Percentiles rank a stretch among this genome's conserved stretches.
Conservation (phyloP, 2,888 invertebrate genomes). For the Drosophila rubida region DNA sequence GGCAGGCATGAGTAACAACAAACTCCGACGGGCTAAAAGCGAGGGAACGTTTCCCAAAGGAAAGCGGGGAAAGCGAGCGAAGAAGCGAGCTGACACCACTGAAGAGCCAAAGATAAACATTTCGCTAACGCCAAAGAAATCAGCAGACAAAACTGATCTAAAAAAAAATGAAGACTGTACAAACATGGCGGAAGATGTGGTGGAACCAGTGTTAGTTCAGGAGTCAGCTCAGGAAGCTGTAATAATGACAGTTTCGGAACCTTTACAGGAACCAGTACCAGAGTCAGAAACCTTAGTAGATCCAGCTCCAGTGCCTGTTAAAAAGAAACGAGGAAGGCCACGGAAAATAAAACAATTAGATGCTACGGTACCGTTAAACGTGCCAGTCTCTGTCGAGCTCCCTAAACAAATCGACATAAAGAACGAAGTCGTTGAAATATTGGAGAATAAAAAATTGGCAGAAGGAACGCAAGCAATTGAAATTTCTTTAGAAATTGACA, state of each 20-base stretch:
- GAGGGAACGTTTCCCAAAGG: conserved; percentile 27
- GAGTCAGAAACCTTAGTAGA: background rate
- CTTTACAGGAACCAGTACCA: background rate
- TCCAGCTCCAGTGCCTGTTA: background rate
- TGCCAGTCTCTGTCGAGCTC: background rate
- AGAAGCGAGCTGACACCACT: conserved; percentile 30
- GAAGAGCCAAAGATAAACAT: conserved; percentile 23
- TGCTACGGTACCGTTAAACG: too few relatives aligned
- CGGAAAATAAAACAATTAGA: background rate
- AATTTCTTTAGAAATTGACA: background rate
- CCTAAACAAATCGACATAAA: background rate
- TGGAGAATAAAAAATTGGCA: background rate
- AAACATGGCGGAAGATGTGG: too few relatives aligned
- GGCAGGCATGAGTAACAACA: background rate
- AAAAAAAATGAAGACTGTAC: background rate
- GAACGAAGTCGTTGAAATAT: background rate
- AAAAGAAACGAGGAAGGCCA: conserved; percentile 10
- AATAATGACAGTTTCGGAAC: background rate
- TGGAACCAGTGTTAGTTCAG: background rate
- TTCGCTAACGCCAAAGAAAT: background rate
- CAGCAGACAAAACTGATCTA: background rate
- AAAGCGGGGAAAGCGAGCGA: background rate
- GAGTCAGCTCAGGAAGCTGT: background rate
- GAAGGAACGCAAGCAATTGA: background rate
- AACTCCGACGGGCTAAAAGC: conserved; percentile 50